Evolutionary conservation across 37 sponge, comb jelly and placozoan species (phyloP), one percentile per base, ranked within the genome.

Genomic region (Oopsacas minuta): DNA sequence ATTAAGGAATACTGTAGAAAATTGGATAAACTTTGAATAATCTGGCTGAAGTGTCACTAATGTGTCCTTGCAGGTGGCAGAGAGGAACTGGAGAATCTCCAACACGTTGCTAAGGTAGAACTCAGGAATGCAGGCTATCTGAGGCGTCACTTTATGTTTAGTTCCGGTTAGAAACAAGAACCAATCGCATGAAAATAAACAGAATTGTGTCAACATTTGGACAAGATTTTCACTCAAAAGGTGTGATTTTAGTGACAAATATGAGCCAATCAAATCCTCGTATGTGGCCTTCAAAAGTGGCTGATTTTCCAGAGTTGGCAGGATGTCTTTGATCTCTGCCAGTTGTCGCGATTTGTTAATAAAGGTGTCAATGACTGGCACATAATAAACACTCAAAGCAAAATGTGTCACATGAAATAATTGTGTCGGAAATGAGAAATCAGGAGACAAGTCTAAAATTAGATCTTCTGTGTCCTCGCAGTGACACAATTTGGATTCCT

Each of bases 51-150:
- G 75, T 3, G 75, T 61, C 75, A 34, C 75, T 12, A 61, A 12
- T 5, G 22, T 12, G 17, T 3, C 75, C 1, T n/a, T n/a, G 28
- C 32, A 61, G 75, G 75, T 61, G 17, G 5, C 28, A 3, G 75
- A 61, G 28, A 61, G 75, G 75, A 61, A 61, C 30, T 61, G 75
- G 28, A 61, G 75, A 34, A 61, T 61, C 75, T 61, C 75, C 7
- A 61, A 34, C 75, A 61, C 75, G 75, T 61, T 61, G 75, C 75
- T 61, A 61, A 61, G 75, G 75, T 61, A 61, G 75, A 61, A 61
- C 75, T 61, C 75, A 12, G 75, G 75, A 61, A 61, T 61, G 75
- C 75, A 61, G 75, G 75, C 75, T 25, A 61, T 61, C 75, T 12
- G 75, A 61, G 75, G 75, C 28, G 75, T 61, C 32, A 61, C 75